Conservation (phyloP, 2,888 invertebrate species). For the Lottia gigantea region DNA sequence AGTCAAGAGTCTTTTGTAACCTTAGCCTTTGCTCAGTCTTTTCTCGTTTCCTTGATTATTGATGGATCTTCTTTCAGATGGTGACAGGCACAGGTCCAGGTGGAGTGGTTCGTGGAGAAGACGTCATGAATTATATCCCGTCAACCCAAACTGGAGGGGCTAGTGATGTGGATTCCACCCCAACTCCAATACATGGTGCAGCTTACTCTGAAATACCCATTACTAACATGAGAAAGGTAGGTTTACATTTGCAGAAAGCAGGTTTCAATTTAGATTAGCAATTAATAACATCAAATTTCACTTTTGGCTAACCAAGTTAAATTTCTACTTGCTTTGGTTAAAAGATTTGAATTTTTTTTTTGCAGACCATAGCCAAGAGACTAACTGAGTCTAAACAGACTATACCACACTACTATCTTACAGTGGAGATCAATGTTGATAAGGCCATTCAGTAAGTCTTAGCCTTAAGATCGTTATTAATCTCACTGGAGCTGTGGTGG, state of each 20-base stretch:
- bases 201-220: constrained; percentile 82
- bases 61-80: too few relatives aligned
- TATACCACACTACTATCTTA: constrained; percentile 97
- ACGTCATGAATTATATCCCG: constrained; percentile 56
- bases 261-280: too few relatives aligned
- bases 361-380: constrained; percentile 85
- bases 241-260: neutral
- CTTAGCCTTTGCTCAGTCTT: too few relatives aligned
- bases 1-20: too few relatives aligned
- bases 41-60: too few relatives aligned
- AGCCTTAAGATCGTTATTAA: too few relatives aligned
- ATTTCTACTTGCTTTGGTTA: too few relatives aligned
- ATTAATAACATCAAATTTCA: too few relatives aligned
- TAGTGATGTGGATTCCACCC: constrained; percentile 16
- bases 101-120: constrained; percentile 61
- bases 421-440: constrained; percentile 87
- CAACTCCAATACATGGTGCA: constrained; percentile 48
- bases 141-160: constrained; percentile 62
- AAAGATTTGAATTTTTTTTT: neutral
- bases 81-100: constrained; percentile 61
- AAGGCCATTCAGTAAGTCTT: constrained; percentile 73
- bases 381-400: constrained; percentile 88
- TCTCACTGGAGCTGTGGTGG: too few relatives aligned
- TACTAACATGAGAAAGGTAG: constrained; percentile 79
- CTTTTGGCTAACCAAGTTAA: too few relatives aligned